A percentile compares a stretch with the other conserved stretches of the same genome.
phyloP scores from a whole-genome alignment of 2,888 invertebrate genomes.

The Apamea epomidion region DNA sequence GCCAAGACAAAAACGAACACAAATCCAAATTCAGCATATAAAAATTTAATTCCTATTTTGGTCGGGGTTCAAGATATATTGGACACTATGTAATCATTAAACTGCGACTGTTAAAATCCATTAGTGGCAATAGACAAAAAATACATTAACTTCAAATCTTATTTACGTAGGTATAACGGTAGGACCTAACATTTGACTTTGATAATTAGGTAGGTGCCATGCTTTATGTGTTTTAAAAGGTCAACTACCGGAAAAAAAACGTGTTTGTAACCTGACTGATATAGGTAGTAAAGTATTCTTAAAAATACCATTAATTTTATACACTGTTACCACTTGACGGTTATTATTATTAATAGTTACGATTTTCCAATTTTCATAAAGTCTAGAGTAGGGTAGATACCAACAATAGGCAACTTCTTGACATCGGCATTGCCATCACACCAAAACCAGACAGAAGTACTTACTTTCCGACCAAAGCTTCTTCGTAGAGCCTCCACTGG shows the following conservation, averaged over 20 bases:
- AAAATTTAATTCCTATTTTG: neutral
- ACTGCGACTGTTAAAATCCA: constrained; percentile 63
- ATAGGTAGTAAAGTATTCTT: neutral
- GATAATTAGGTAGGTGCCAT: constrained; percentile 10
- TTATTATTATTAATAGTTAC: neutral
- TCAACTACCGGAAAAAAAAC: constrained; percentile 4
- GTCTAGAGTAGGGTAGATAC: neutral
- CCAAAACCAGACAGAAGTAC: neutral
- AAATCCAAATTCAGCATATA: neutral
- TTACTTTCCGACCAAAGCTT: neutral
- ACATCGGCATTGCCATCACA: neutral
- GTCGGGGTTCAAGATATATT: constrained; percentile 13
- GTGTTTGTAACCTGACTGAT: neutral
- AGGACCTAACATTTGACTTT: constrained; percentile 42
- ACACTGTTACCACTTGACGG: neutral
- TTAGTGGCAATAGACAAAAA: constrained; percentile 61
- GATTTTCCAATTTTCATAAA: neutral
- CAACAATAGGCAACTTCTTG: neutral
- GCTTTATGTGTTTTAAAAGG: neutral
- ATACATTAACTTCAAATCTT: constrained; percentile 35
- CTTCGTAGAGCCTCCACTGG: neutral
- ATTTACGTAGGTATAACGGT: constrained; percentile 57
- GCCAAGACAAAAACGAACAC: neutral
- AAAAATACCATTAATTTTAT: neutral
- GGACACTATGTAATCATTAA: constrained; percentile 36